These are phyloP conservation scores for Perca schrenkii DNA, from an alignment of 2,113 vertebrate species.

Conservation along the genomic window DNA sequence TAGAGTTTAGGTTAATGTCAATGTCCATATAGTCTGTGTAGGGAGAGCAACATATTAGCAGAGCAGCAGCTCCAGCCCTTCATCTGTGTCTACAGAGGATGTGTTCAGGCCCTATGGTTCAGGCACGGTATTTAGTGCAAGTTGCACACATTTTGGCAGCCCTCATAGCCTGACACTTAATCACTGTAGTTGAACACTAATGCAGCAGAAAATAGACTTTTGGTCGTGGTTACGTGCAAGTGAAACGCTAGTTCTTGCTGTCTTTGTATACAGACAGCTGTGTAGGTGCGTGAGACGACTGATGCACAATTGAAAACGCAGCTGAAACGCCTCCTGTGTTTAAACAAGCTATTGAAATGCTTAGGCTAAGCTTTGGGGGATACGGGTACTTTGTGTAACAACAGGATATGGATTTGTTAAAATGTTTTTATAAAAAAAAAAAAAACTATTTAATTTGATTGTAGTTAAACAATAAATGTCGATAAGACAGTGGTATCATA, in stretches of 20 bases:
- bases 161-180: too few relatives aligned
- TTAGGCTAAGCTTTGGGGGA: background rate
- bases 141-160: background rate
- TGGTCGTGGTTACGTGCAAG: too few relatives aligned
- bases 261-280: too few relatives aligned
- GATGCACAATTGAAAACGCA: background rate
- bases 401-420: background rate
- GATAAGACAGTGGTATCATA: background rate
- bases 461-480: background rate
- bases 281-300: too few relatives aligned
- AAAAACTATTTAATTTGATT: background rate
- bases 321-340: background rate
- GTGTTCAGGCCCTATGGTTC: too few relatives aligned
- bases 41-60: background rate
- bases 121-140: background rate
- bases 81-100: background rate
- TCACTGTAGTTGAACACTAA: too few relatives aligned
- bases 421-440: background rate
- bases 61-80: background rate
- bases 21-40: background rate
- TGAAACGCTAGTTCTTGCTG: too few relatives aligned
- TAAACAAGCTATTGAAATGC: background rate
- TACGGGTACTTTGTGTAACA: background rate
- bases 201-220: too few relatives aligned
- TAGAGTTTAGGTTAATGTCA: background rate